Conservation (phyloP, 2,113 vertebrate genomes). For the Mesocricetus auratus region DNA sequence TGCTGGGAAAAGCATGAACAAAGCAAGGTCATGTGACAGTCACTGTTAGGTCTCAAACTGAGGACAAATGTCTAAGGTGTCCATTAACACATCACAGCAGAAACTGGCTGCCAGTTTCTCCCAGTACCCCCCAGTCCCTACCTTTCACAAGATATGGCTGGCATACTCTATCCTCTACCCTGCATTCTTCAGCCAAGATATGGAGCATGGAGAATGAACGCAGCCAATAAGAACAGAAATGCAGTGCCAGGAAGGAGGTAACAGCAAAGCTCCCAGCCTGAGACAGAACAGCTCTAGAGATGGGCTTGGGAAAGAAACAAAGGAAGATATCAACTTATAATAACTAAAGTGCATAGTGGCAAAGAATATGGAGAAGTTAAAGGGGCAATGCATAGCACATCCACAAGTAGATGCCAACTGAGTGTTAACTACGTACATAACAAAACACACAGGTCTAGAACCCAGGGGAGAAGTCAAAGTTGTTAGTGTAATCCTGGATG, state of each 20-base stretch:
- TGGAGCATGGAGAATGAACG: neutral
- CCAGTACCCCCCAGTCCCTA: no score
- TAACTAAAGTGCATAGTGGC: neutral
- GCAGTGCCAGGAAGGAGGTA: neutral
- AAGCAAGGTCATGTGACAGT: no score
- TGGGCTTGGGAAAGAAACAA: neutral
- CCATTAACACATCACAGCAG: no score
- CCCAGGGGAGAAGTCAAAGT: neutral
- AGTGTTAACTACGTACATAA: no score
- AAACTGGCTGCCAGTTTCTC: no score
- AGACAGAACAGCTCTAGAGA: conserved; percentile 27
- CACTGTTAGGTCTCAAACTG: no score
- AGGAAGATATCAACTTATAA: no score
- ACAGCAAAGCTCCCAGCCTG: neutral
- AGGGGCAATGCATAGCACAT: neutral
- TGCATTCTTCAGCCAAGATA: no score
- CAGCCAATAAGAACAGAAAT: neutral
- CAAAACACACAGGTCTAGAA: neutral
- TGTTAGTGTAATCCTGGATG: neutral
- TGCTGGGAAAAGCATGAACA: no score
- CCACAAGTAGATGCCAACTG: neutral
- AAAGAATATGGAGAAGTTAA: neutral
- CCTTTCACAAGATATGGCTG: no score
- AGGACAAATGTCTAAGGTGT: no score
- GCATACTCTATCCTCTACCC: no score